Base-by-base conservation (phyloP, 2,888 invertebrate species). In the Iselma pallidipennis region DNA sequence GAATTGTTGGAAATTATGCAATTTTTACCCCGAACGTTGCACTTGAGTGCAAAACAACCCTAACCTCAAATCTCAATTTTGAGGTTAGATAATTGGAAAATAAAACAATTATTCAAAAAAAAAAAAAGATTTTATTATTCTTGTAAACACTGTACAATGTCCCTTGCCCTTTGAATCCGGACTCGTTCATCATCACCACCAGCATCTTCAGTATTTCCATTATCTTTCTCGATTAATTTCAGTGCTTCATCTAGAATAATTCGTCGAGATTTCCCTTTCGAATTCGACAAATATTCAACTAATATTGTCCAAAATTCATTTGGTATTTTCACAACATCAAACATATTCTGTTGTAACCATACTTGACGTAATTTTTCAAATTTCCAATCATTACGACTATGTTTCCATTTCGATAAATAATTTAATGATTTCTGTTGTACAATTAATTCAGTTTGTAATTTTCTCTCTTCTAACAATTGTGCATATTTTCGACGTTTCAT, bases 361-460 rank as follows among this genome's bases (percentile, higher is more conserved):
- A 89, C 86, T 81, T 93, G 93, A 63, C 87, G 87, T 1, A 88
- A 80, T 79, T 93, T 93, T 80, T 90, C 90, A 76, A 93, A 93
- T 78, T 91, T 93, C 93, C 93, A 93, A 71, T 89, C 86, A 49
- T 80, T 81, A 66, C 81, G 85, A 63, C 86, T 84, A 74, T 90
- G 84, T 78, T 91, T 89, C 92, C 93, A 93, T 73, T 88, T 86
- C 1, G 87, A 87, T 54, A 92, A 77, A 75, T 92, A 92, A 73
- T 83, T 87, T 16, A 88, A 81, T 61, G 88, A 88, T 62, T 87
- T 87, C 49, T 85, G 80, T 70, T 86, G 87, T 10, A 86, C 83
- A 57, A 85, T 85, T 56, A 85, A 82, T 71, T 85, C 85, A 10
- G 81, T 78, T 49, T 83, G 84, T 52, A 83, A 80, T 71, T 84